phyloP scores from a whole-genome alignment of 1,140 invertebrate genomes.

The Drosophila murphyi region DNA sequence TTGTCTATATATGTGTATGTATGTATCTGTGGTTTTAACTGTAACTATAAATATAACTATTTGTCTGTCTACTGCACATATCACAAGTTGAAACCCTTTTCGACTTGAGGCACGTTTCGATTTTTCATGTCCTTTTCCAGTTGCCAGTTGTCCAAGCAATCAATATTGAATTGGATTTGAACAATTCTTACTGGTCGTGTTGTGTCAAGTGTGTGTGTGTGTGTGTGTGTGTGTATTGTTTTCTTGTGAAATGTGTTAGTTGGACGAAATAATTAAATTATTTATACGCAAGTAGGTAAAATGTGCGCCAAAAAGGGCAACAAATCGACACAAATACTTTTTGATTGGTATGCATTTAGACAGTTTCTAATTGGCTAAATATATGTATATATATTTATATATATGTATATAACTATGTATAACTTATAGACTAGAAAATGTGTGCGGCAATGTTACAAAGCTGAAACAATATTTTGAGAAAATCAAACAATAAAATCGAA shows the following conservation, averaged over 20 bases:
- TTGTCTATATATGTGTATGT: not conserved
- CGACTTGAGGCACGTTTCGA: constrained; percentile 35
- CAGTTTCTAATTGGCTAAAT: constrained; percentile 11
- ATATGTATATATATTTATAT: too few relatives aligned
- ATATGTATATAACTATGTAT: too few relatives aligned
- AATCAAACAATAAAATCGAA: constrained; percentile 73
- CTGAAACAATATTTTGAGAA: constrained; percentile 70
- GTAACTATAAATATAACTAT: not conserved
- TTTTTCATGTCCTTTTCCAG: constrained; percentile 55
- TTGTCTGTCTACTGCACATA: constrained; percentile 30
- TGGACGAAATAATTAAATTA: constrained; percentile 68
- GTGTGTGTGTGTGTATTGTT: constrained; percentile 1
- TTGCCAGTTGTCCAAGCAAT: constrained; percentile 42
- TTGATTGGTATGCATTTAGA: not conserved
- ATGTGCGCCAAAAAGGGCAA: constrained; percentile 34
- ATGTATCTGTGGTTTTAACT: not conserved
- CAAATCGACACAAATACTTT: constrained; percentile 33
- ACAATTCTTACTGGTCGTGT: constrained; percentile 46
- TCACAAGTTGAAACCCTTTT: constrained; percentile 57
- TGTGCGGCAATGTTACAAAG: not conserved
- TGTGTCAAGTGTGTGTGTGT: constrained; percentile 3
- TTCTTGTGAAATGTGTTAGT: constrained; percentile 46
- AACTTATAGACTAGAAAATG: not conserved
- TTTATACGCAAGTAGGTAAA: constrained; percentile 45
- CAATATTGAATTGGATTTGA: constrained; percentile 78